Evolutionary conservation across 2,797 vertebrate genomes (phyloP).

Genomic region (Coracias cyanogaster): DNA sequence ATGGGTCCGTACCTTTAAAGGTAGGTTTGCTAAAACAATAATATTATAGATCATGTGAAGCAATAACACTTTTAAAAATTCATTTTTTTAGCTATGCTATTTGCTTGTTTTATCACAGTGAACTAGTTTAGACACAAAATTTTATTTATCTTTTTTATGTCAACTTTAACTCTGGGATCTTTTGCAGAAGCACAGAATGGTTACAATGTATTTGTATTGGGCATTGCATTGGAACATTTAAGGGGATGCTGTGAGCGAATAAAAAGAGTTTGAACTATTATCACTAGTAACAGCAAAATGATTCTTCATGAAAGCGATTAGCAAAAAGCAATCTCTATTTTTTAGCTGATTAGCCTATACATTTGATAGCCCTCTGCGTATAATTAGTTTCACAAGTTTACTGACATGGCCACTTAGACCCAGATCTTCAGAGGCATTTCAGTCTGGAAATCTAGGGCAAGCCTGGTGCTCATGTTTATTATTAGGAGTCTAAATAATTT

Average conservation of each 20-base stretch:
- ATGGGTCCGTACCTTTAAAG: background rate
- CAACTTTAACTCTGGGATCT: background rate
- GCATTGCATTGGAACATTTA: background rate
- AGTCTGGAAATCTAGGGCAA: background rate
- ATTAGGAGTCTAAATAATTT: background rate
- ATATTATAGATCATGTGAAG: background rate
- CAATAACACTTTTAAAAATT: background rate
- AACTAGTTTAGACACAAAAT: background rate
- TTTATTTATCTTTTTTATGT: background rate
- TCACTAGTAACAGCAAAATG: background rate
- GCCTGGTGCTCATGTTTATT: background rate
- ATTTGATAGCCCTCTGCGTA: background rate
- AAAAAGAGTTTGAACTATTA: background rate
- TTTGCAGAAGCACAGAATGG: background rate
- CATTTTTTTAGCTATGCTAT: background rate
- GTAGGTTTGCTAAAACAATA: background rate
- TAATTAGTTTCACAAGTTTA: background rate
- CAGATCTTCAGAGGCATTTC: background rate
- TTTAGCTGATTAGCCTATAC: background rate
- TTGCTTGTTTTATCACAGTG: background rate
- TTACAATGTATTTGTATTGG: background rate
- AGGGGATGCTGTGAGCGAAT: background rate
- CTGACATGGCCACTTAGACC: background rate
- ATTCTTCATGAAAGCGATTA: background rate
- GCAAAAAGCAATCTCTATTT: background rate